phyloP scores from a whole-genome alignment of 30 jellyfish, hydroid and myxozoan species.

The Turritopsis rubra region DNA sequence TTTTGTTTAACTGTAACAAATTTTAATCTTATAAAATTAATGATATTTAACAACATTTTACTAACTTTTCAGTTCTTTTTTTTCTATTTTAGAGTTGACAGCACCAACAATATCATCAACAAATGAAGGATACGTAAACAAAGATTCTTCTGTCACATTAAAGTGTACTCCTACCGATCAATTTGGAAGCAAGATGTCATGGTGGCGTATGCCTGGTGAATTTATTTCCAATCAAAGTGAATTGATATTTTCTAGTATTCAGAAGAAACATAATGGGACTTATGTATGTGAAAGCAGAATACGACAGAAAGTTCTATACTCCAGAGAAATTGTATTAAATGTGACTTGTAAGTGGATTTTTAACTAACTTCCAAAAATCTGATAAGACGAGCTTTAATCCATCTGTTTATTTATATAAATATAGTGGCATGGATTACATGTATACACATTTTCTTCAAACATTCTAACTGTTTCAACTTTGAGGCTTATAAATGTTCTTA shows the following conservation, averaged over 20 bases:
- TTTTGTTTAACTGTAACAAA: no score
- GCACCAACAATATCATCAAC: neutral
- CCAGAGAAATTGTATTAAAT: neutral
- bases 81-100: conserved; percentile 8
- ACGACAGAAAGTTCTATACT: neutral
- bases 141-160: conserved; percentile 4
- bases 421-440: no score
- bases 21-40: no score
- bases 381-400: neutral
- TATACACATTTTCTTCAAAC: no score
- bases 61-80: neutral
- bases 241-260: neutral
- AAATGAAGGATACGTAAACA: neutral
- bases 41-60: neutral
- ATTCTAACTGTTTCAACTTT: no score
- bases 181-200: neutral
- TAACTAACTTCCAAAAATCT: neutral
- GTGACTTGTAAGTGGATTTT: neutral
- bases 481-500: no score
- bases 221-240: neutral
- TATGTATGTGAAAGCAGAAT: neutral
- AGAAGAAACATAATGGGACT: neutral
- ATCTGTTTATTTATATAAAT: neutral
- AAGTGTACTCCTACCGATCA: neutral
- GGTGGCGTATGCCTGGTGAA: conserved; percentile 17